phyloP scores from a whole-genome alignment of 2,888 invertebrate genomes.

The Serrognathus titanus region DNA sequence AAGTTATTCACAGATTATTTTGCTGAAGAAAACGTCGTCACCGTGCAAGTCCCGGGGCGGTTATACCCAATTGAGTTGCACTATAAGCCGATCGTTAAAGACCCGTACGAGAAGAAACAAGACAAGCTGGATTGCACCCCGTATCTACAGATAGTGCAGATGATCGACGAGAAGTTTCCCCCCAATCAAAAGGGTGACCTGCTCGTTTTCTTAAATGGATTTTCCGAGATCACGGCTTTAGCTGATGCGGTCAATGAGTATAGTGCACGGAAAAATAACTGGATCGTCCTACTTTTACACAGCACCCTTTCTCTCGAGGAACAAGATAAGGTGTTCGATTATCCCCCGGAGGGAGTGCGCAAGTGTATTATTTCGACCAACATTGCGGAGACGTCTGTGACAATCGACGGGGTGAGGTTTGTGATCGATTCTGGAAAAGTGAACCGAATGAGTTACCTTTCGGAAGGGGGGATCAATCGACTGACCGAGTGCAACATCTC shows the following conservation, averaged over 20 bases:
- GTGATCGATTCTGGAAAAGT: slow-evolving; percentile 94
- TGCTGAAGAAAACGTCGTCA: slow-evolving; percentile 70
- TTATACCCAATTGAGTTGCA: slow-evolving; percentile 88
- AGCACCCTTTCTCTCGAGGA: slow-evolving; percentile 89
- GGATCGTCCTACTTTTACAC: slow-evolving; percentile 93
- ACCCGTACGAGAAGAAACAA: slow-evolving; percentile 58
- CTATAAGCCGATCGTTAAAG: slow-evolving; percentile 71
- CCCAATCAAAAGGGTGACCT: slow-evolving; percentile 71
- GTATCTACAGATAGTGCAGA: slow-evolving; percentile 86
- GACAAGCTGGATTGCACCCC: slow-evolving; percentile 88
- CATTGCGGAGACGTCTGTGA: slow-evolving; percentile 97
- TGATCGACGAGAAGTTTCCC: slow-evolving; percentile 87
- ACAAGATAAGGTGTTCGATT: slow-evolving; percentile 97
- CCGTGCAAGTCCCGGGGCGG: slow-evolving; percentile 87
- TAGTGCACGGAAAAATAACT: slow-evolving; percentile 69
- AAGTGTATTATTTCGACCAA: slow-evolving; percentile 98
- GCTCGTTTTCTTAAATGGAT: slow-evolving; percentile 91
- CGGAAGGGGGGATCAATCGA: slow-evolving; percentile 83
- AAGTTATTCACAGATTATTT: slow-evolving; percentile 92
- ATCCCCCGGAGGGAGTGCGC: slow-evolving; percentile 88
- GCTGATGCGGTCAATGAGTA: slow-evolving; percentile 85
- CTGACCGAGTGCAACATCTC: slow-evolving; percentile 95
- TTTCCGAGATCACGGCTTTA: slow-evolving; percentile 85
- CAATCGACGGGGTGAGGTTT: slow-evolving; percentile 96
- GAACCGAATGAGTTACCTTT: slow-evolving; percentile 96